A percentile compares a stretch with the other conserved stretches of the same genome.
phyloP scores from a whole-genome alignment of 2,797 vertebrate genomes.

The Fundulus diaphanus region DNA sequence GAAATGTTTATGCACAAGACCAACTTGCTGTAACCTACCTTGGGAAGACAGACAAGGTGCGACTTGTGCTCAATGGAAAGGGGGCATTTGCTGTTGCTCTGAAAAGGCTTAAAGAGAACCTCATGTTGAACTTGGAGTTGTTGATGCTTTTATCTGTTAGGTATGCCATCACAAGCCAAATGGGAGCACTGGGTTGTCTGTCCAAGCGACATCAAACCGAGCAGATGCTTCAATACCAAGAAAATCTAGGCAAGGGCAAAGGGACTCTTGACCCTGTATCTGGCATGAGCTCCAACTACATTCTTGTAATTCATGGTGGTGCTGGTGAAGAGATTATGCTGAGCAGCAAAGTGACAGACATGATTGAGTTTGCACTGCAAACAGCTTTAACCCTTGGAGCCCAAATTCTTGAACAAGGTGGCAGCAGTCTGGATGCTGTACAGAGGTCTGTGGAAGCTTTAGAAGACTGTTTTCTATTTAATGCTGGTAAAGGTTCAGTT shows the following conservation, averaged over 20 bases:
- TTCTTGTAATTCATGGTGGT: slow-evolving; percentile 82
- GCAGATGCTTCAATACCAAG: slow-evolving; percentile 23
- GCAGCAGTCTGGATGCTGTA: slow-evolving; percentile 81
- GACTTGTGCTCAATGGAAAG: slow-evolving; percentile 81
- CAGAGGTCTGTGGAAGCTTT: slow-evolving; percentile 81
- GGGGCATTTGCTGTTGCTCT: slow-evolving; percentile 76
- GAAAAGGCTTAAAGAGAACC: slow-evolving; percentile 70
- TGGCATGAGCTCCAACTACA: slow-evolving; percentile 59
- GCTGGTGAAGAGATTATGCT: slow-evolving; percentile 82
- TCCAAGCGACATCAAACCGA: slow-evolving; percentile 60
- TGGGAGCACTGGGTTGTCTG: slow-evolving; percentile 79
- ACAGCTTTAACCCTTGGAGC: slow-evolving; percentile 77
- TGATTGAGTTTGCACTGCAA: slow-evolving; percentile 81
- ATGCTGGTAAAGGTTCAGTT: slow-evolving; percentile 85
- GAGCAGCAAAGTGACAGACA: slow-evolving; percentile 66
- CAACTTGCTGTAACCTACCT: slow-evolving; percentile 84
- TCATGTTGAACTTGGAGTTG: slow-evolving; percentile 73
- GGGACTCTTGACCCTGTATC: slow-evolving; percentile 11
- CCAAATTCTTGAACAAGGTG: slow-evolving; percentile 72
- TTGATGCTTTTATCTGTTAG: slow-evolving; percentile 80
- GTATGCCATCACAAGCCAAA: slow-evolving; percentile 80
- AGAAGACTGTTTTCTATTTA: slow-evolving; percentile 86
- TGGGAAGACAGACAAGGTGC: slow-evolving; percentile 77
- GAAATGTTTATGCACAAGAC: slow-evolving; percentile 83
- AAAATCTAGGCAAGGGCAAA: slow-evolving; percentile 28